phyloP scores from a whole-genome alignment of 2,888 invertebrate species.

The Apamea monoglypha region DNA sequence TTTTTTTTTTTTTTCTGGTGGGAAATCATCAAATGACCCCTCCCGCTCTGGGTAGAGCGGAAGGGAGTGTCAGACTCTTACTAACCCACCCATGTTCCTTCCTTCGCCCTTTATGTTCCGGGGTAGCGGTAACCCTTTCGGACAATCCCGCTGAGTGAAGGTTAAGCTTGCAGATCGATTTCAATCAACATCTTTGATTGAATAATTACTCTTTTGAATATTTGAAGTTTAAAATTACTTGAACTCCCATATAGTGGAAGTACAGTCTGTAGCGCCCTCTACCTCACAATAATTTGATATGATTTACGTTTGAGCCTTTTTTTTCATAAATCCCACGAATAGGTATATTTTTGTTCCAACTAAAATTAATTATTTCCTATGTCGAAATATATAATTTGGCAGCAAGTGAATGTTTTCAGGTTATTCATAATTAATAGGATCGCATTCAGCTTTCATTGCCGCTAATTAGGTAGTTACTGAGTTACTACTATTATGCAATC shows the following conservation, averaged over 20 bases:
- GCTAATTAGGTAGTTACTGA: conserved; percentile 58
- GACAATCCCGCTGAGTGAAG: too few species aligned
- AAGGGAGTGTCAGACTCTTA: too few species aligned
- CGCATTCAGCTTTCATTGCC: conserved; percentile 54
- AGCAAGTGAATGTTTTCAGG: conserved; percentile 59
- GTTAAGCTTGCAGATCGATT: neutral
- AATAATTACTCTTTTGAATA: neutral
- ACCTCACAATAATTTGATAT: neutral
- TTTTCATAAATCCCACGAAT: conserved; percentile 26
- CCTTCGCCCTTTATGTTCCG: too few species aligned
- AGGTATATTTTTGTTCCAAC: conserved; percentile 28
- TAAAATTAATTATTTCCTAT: conserved; percentile 64
- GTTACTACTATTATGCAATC: conserved; percentile 49
- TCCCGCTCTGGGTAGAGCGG: too few species aligned
- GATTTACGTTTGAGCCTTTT: neutral
- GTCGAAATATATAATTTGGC: conserved; percentile 60
- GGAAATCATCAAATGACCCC: too few species aligned
- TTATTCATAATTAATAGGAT: conserved; percentile 63
- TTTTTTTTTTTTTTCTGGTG: too few species aligned
- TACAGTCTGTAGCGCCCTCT: too few species aligned
- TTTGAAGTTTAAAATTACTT: neutral
- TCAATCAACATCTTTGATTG: neutral
- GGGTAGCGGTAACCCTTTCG: too few species aligned
- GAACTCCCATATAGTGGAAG: too few species aligned
- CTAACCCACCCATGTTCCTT: too few species aligned